Percentiles rank a stretch among this genome's conserved stretches.
Evolutionary conservation across 2,113 vertebrate genomes (phyloP).

Genomic region (Nerophis lumbriciformis): DNA sequence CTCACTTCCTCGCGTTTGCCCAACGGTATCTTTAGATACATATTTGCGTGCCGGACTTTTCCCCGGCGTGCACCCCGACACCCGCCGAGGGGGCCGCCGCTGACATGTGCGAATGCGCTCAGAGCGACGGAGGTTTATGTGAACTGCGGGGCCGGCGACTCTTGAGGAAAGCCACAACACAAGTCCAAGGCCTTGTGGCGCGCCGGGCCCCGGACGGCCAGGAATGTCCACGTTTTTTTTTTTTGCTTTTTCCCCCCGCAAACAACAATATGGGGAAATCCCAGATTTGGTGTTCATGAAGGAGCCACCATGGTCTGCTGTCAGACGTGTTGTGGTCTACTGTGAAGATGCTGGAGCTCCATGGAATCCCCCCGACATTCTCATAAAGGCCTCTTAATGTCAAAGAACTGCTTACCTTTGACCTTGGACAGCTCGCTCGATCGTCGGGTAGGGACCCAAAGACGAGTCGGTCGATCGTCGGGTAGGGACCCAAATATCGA

Average conservation of each 20-base stretch:
- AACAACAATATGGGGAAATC: conserved; percentile 65
- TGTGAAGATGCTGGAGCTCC: conserved; percentile 36
- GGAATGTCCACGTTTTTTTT: conserved; percentile 66
- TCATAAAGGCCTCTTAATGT: conserved; percentile 20
- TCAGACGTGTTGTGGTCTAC: conserved; percentile 53
- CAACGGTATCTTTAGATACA: conserved; percentile 32
- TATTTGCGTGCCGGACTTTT: conserved; percentile 13
- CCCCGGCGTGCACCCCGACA: conserved; percentile 1
- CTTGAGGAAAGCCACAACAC: conserved; percentile 58
- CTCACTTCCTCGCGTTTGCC: conserved; percentile 50
- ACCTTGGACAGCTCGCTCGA: background rate
- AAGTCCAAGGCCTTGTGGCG: conserved; percentile 62
- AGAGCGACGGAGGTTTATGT: conserved; percentile 22
- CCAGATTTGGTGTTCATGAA: conserved; percentile 62
- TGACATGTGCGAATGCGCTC: conserved; percentile 17
- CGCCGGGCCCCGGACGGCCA: conserved; percentile 48
- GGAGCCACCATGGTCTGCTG: conserved; percentile 62
- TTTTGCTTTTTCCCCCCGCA: conserved; percentile 26
- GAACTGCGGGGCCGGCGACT: conserved; percentile 39
- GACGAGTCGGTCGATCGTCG: no score
- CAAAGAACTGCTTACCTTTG: background rate
- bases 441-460: no score
- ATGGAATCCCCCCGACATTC: conserved; percentile 32
- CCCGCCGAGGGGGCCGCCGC: background rate
- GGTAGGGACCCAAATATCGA: background rate